Base-by-base conservation (phyloP, 2,888 invertebrate genomes). In the Disparrhopalites patrizii region DNA sequence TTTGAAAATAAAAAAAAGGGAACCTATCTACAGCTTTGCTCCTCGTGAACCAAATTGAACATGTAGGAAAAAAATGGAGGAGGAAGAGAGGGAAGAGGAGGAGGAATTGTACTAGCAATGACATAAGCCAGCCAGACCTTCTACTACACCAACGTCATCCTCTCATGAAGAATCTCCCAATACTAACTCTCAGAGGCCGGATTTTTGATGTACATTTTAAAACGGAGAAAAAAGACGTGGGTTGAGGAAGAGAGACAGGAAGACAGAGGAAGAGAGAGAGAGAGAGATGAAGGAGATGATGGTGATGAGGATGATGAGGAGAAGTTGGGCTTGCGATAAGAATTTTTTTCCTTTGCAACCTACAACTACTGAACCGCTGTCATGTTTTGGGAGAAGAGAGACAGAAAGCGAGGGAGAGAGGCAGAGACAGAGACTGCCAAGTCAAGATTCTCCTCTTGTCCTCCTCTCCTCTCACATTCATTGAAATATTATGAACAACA, bases 351-450 rank as follows among this genome's bases (percentile, higher is more conserved):
- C 30, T 20, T 31, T 5, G 5, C 5, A 5, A 47, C 43, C n/a
- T 4, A 10, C 7, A 10, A n/a, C n/a, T 4, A 10, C 43, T 36
- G 36, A 7, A 40, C 40, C 18, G 18, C 40, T 60, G 60, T 30
- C 43, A 28, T 60, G 50, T 60, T 7, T 50, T 28, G 13, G 20
- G 38, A 13, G 27, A 18, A 31, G 40, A 30, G 18, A 3, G 5
- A 18, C 40, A 3, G 4, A 13, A 10, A 13, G 5, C 23, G 57
- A 57, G n/a, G 43, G 30, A 58, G 43, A 18, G 40, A 51, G 36
- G 61, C 36, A 51, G 61, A 50, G 47, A 47, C 43, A 43, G 31
- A 43, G 18, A 52, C 51, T 61, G 61, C 61, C 61, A 61, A 43
- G 58, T 52, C 61, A 61, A 36, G 50, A 51, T 51, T 61, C 52